Evolutionary conservation across 2,797 vertebrate species (phyloP).

Genomic region (Oreochromis grahami): DNA sequence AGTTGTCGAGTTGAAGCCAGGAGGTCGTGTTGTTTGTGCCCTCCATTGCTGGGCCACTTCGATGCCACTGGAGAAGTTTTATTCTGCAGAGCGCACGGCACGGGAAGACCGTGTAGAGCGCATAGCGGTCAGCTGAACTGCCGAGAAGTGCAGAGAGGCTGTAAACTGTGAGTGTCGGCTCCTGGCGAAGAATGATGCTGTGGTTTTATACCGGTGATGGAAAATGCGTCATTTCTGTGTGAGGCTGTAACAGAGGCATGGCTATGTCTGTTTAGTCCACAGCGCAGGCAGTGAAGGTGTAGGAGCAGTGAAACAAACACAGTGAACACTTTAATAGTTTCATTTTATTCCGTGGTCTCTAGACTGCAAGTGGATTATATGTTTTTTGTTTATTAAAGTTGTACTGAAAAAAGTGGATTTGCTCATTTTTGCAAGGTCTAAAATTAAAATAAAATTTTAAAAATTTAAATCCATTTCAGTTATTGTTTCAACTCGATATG

Average conservation of each 20-base stretch:
- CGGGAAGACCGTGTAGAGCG: constrained; percentile 23
- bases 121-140: constrained; percentile 22
- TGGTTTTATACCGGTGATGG: constrained; percentile 69
- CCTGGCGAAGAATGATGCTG: constrained; percentile 41
- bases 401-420: not conserved
- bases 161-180: constrained; percentile 43
- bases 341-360: not conserved
- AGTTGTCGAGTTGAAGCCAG: constrained; percentile 46
- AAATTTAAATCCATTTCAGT: not conserved
- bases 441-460: not conserved
- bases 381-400: not conserved
- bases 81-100: constrained; percentile 27
- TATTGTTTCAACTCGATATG: not conserved
- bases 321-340: not conserved
- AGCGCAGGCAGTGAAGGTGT: not conserved
- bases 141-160: not conserved
- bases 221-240: constrained; percentile 68
- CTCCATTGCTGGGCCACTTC: constrained; percentile 56
- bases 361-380: not conserved
- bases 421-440: not conserved
- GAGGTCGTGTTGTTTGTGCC: constrained; percentile 61
- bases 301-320: not conserved
- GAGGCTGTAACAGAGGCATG: constrained; percentile 28
- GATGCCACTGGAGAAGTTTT: not conserved
- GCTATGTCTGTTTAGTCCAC: not conserved